phyloP scores from a whole-genome alignment of 2,113 vertebrate species.

The Trematomus loennbergii region DNA sequence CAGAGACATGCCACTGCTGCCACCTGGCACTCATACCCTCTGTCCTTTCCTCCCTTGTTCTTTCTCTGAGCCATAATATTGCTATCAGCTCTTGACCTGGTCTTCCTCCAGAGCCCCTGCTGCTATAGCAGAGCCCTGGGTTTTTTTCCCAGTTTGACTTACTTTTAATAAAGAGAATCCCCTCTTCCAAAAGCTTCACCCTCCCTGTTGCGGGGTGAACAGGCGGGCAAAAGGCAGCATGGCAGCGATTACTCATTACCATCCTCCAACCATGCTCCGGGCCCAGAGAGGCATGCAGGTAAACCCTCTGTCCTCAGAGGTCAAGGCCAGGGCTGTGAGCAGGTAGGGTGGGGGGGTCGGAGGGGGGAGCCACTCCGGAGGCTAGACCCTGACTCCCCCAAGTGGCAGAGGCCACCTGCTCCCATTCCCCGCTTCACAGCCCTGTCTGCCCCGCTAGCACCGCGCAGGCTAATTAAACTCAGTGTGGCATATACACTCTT shows the following conservation, averaged over 20 bases:
- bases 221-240: constrained; percentile 48
- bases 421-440: constrained; percentile 66
- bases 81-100: constrained; percentile 73
- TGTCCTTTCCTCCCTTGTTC: constrained; percentile 53
- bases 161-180: constrained; percentile 41
- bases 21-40: constrained; percentile 73
- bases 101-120: constrained; percentile 54
- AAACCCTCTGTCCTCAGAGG: constrained; percentile 54
- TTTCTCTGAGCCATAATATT: constrained; percentile 68
- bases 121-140: constrained; percentile 33
- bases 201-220: constrained; percentile 6
- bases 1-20: constrained; percentile 77
- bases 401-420: constrained; percentile 79
- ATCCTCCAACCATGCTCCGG: constrained; percentile 26
- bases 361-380: constrained; percentile 17
- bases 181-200: constrained; percentile 35
- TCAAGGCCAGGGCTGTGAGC: constrained; percentile 49
- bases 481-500: constrained; percentile 69
- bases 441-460: constrained; percentile 61
- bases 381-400: constrained; percentile 56
- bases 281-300: constrained; percentile 55
- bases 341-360: constrained; percentile 18
- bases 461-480: constrained; percentile 80
- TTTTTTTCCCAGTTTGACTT: constrained; percentile 35
- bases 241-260: constrained; percentile 41